Evolutionary conservation across 2,797 vertebrate genomes (phyloP).

Genomic region (Bovichtus diacanthus): DNA sequence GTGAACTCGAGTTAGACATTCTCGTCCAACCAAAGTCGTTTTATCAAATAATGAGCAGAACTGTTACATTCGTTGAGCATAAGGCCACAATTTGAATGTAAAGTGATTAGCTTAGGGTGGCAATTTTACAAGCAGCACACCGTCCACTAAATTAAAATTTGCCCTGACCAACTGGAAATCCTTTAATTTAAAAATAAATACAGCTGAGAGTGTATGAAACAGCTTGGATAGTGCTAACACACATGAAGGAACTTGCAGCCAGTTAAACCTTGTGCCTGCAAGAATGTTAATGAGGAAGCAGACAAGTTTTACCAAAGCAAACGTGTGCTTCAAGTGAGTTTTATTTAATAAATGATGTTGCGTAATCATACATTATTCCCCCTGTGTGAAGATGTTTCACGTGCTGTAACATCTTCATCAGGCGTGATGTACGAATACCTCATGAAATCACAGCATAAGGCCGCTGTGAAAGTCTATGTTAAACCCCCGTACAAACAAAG

Average conservation of each 20-base stretch:
- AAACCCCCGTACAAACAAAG: conserved; percentile 42
- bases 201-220: conserved; percentile 24
- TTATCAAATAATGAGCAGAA: conserved; percentile 70
- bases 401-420: conserved; percentile 17
- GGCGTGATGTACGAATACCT: conserved; percentile 21
- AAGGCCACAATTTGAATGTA: conserved; percentile 52
- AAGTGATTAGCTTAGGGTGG: conserved; percentile 65
- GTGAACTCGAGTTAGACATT: conserved; percentile 42
- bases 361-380: conserved; percentile 22
- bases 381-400: neutral
- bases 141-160: conserved; percentile 61
- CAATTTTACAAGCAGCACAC: conserved; percentile 48
- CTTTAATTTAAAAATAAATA: conserved; percentile 59
- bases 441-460: conserved; percentile 17
- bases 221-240: conserved; percentile 4
- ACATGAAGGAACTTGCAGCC: conserved; percentile 20
- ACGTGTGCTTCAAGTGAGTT: neutral
- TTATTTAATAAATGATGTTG: conserved; percentile 33
- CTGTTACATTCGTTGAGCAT: conserved; percentile 56
- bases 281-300: conserved; percentile 37
- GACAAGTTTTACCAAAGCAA: conserved; percentile 6
- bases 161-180: conserved; percentile 51
- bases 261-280: conserved; percentile 29
- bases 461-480: conserved; percentile 14
- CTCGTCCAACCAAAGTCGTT: conserved; percentile 47